These are phyloP conservation scores for Philaenus spumarius DNA, from an alignment of 1,140 invertebrate species.

Conservation along the genomic window DNA sequence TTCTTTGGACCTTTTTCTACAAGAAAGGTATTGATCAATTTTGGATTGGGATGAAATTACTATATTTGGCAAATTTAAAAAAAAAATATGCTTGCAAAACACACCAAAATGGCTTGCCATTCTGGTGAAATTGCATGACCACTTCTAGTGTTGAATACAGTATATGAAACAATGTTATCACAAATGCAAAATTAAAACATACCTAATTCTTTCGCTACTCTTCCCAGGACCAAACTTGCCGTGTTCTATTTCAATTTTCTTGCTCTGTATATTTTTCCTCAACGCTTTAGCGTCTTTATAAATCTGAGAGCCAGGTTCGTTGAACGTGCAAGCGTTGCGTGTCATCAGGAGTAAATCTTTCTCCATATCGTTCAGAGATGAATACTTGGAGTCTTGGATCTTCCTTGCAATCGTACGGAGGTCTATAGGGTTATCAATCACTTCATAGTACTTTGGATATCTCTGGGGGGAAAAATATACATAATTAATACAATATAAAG, in stretches of 20 bases:
- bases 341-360: conserved; percentile 87
- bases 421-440: conserved; percentile 94
- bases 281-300: conserved; percentile 92
- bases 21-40: no score
- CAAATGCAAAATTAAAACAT: no score
- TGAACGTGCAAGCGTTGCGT: conserved; percentile 92
- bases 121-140: no score
- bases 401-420: conserved; percentile 87
- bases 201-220: conserved; percentile 52
- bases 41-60: no score
- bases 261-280: conserved; percentile 63
- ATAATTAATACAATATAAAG: no score
- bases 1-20: no score
- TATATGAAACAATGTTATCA: no score
- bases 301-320: conserved; percentile 93
- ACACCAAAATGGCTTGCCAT: no score
- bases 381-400: conserved; percentile 78
- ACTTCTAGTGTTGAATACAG: no score
- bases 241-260: conserved; percentile 60
- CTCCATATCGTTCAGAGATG: conserved; percentile 73
- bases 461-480: conserved; percentile 44
- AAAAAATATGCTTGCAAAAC: no score
- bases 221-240: conserved; percentile 43
- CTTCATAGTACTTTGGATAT: conserved; percentile 95
- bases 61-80: no score